Evolutionary conservation across 1,140 invertebrate species (phyloP).

Genomic region (Calephelis nemesis): DNA sequence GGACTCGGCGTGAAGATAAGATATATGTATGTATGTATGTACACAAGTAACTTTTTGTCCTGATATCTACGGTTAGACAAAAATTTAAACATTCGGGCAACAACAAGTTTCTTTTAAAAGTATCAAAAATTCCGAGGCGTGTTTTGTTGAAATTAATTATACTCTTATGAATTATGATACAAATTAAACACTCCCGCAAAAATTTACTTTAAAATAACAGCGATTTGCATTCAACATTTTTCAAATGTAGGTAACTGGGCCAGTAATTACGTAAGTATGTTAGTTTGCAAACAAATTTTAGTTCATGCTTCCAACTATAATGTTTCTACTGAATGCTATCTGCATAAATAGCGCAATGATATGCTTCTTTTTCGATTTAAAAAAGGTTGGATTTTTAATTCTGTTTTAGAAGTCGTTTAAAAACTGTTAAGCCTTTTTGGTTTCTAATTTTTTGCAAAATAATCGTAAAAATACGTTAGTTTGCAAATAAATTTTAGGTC

Average conservation of each 20-base stretch:
- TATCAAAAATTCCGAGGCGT: too few relatives aligned
- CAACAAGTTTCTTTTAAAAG: too few relatives aligned
- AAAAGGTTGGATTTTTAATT: too few relatives aligned
- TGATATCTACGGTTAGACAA: too few relatives aligned
- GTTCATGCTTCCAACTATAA: not conserved
- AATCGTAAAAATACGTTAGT: not conserved
- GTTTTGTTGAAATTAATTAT: not conserved
- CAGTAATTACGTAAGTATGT: conserved; percentile 14
- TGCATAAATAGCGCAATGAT: not conserved
- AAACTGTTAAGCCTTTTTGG: too few relatives aligned
- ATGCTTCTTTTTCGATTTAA: not conserved
- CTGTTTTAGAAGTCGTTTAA: too few relatives aligned
- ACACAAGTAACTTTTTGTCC: too few relatives aligned
- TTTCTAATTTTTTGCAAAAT: too few relatives aligned
- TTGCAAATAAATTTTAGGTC: conserved; percentile 6
- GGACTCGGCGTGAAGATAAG: too few relatives aligned
- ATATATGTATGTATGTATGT: too few relatives aligned
- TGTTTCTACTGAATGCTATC: conserved; percentile 1
- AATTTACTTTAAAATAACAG: conserved; percentile 4
- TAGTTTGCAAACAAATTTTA: conserved; percentile 15
- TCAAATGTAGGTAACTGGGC: conserved; percentile 3
- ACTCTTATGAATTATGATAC: not conserved
- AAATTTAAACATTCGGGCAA: too few relatives aligned
- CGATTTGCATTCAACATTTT: conserved; percentile 20
- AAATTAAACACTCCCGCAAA: conserved; percentile 7